phyloP scores from a whole-genome alignment of 2,113 vertebrate genomes.

The Leptosomus discolor region DNA sequence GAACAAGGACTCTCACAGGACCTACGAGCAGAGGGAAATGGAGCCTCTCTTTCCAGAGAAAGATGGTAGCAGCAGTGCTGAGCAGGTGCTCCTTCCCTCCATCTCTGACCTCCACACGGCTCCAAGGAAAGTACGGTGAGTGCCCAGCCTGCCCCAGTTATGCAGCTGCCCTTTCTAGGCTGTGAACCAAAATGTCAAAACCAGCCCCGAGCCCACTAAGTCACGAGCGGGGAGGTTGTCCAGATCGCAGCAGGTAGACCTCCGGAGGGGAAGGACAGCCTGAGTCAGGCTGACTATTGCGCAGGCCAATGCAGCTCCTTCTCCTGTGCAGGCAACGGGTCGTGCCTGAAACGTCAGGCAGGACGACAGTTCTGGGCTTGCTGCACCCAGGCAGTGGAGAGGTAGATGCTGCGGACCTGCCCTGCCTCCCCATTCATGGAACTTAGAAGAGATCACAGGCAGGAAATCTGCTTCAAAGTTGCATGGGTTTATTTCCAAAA shows the following conservation, averaged over 20 bases:
- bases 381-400: too few relatives aligned
- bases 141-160: background rate
- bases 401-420: background rate
- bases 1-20: background rate
- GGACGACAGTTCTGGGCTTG: background rate
- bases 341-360: rapidly evolving
- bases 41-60: background rate
- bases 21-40: background rate
- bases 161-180: background rate
- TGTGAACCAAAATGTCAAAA: background rate
- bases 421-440: background rate
- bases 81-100: background rate
- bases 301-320: background rate
- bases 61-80: background rate
- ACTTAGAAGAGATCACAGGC: background rate
- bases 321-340: background rate
- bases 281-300: background rate
- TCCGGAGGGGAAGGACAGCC: background rate
- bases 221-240: background rate
- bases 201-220: background rate
- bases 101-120: background rate
- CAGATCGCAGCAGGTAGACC: background rate
- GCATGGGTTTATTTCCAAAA: background rate
- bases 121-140: rapidly evolving
- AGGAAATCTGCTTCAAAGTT: background rate